Conservation (phyloP, 2,113 vertebrate genomes). For the Oenanthe melanoleuca region DNA sequence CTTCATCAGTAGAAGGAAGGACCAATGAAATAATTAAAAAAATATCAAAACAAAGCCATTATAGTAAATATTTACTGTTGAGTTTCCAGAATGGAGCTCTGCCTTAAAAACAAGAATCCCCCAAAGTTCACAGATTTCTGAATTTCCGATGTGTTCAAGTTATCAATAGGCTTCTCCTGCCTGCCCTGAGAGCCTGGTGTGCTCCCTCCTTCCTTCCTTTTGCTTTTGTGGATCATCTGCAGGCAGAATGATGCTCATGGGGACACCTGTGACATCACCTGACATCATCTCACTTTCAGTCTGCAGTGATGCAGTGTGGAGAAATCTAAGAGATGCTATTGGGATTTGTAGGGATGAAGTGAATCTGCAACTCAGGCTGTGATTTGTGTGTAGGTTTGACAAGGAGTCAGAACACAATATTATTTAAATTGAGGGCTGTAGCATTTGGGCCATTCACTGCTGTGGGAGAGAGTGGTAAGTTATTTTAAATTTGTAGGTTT, state of each 20-base stretch:
- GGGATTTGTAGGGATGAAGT: not conserved
- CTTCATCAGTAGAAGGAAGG: not conserved
- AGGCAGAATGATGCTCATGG: not conserved
- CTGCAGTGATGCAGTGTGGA: not conserved
- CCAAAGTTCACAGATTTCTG: not conserved
- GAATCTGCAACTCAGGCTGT: not conserved
- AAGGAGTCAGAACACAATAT: not conserved
- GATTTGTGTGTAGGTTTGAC: not conserved
- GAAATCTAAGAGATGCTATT: not conserved
- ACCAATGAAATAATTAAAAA: not conserved
- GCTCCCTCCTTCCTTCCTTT: not conserved
- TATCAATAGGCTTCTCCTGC: not conserved
- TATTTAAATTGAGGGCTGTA: not conserved
- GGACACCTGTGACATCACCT: not conserved
- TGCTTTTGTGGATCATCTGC: not conserved
- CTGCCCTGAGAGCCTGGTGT: not conserved
- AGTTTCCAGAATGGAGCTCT: not conserved
- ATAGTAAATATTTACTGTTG: not conserved
- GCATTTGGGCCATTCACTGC: not conserved
- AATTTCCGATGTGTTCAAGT: not conserved
- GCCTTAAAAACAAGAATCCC: not conserved
- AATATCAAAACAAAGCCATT: not conserved
- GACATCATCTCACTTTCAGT: not conserved
- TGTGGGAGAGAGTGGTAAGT: not conserved
- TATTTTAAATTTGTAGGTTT: not conserved